These are phyloP conservation scores for Ostrea edulis DNA, from an alignment of 1,140 invertebrate species.

Conservation along the genomic window DNA sequence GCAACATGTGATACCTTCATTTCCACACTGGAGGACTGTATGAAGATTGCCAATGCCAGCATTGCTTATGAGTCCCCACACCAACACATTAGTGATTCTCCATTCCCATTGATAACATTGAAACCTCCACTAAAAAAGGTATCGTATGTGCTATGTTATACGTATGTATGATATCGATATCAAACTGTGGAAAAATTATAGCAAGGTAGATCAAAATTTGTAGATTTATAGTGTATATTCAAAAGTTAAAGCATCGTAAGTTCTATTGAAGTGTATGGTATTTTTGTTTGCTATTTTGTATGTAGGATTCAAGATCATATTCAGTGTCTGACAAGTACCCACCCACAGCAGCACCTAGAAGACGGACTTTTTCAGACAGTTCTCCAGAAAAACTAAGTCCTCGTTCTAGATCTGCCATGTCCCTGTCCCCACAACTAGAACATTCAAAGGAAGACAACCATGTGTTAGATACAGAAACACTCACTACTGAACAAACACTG, in stretches of 20 bases:
- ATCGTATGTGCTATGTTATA: background rate
- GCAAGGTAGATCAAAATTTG: too few relatives aligned
- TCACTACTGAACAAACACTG: background rate
- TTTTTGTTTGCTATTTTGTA: too few relatives aligned
- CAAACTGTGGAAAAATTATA: too few relatives aligned
- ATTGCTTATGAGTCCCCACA: constrained; percentile 78
- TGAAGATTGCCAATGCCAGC: constrained; percentile 84
- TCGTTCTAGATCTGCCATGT: background rate
- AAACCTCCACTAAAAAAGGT: constrained; percentile 43
- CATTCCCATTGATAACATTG: constrained; percentile 55
- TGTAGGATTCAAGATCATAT: constrained; percentile 12
- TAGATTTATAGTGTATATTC: too few relatives aligned
- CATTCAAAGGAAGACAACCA: background rate
- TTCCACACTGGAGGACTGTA: constrained; percentile 89
- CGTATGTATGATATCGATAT: too few relatives aligned
- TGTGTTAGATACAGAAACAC: background rate
- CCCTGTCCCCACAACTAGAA: background rate
- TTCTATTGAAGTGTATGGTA: too few relatives aligned
- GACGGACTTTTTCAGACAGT: background rate
- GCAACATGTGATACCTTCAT: constrained; percentile 92
- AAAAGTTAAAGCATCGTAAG: too few relatives aligned
- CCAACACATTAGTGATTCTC: constrained; percentile 67
- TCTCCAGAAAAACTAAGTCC: constrained; percentile 14
- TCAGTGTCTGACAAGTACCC: constrained; percentile 24
- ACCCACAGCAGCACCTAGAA: background rate